phyloP scores from a whole-genome alignment of 53 echinoderm and acorn worm genomes.

The Stichopus horrens region DNA sequence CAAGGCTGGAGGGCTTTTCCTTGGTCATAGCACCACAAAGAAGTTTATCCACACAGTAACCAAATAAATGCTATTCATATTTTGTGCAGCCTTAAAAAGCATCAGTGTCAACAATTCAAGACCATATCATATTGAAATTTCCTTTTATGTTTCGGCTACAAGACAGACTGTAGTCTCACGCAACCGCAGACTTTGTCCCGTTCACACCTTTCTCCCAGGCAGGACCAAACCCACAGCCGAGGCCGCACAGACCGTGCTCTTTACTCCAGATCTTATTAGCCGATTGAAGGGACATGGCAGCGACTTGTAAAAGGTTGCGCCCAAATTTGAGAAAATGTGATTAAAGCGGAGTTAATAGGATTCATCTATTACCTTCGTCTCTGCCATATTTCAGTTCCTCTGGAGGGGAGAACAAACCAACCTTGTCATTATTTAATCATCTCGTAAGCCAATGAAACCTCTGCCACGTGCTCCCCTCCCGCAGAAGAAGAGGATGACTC shows the following conservation, averaged over 20 bases:
- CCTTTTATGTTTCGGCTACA: too few relatives aligned
- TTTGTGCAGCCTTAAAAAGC: too few relatives aligned
- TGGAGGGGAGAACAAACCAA: not conserved
- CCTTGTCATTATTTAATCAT: slow-evolving; percentile 14
- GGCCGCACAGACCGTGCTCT: not conserved
- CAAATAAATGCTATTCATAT: too few relatives aligned
- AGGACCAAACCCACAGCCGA: not conserved
- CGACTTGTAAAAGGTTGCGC: not conserved
- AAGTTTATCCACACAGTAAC: too few relatives aligned
- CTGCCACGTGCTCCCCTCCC: not conserved
- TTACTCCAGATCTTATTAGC: not conserved
- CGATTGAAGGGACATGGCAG: not conserved
- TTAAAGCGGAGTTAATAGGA: not conserved
- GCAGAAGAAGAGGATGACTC: not conserved
- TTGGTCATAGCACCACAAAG: too few relatives aligned
- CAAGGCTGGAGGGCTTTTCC: too few relatives aligned
- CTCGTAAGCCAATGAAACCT: slow-evolving; percentile 5
- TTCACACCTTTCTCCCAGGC: not conserved
- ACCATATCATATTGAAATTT: too few relatives aligned
- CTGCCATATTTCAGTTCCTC: too few relatives aligned
- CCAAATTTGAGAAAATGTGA: not conserved
- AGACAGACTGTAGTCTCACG: too few relatives aligned
- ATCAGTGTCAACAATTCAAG: too few relatives aligned
- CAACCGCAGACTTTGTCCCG: too few relatives aligned
- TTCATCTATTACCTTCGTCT: not conserved